Percentiles rank a stretch among this genome's conserved stretches.
Evolutionary conservation across 1,140 invertebrate genomes (phyloP).

Genomic region (Ladona fulva): DNA sequence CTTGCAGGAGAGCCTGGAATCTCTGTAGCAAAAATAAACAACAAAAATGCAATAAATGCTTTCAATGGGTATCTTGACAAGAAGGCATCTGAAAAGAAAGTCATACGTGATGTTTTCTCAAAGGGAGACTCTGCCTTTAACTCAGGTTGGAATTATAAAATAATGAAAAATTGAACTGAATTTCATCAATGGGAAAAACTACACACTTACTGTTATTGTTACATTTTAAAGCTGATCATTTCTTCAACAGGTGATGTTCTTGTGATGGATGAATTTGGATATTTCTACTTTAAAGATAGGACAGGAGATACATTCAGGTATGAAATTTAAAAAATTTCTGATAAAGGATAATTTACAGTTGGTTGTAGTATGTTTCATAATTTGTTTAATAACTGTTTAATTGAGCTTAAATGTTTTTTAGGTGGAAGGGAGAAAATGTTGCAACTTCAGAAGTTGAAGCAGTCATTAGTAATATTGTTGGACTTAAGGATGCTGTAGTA

Average conservation of each 20-base stretch:
- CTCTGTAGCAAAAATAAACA: slow-evolving; percentile 69
- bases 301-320: slow-evolving; percentile 90
- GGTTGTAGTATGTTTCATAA: slow-evolving; percentile 4
- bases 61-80: slow-evolving; percentile 82
- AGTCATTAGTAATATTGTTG: slow-evolving; percentile 71
- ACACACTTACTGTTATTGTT: too few species aligned
- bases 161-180: neutral
- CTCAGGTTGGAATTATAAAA: slow-evolving; percentile 47
- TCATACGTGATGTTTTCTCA: slow-evolving; percentile 72
- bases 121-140: slow-evolving; percentile 86
- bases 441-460: slow-evolving; percentile 94
- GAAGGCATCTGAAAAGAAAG: slow-evolving; percentile 85
- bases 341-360: slow-evolving; percentile 12
- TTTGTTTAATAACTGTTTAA: slow-evolving; percentile 11
- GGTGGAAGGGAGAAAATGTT: slow-evolving; percentile 93
- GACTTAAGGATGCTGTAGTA: slow-evolving; percentile 59
- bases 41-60: slow-evolving; percentile 52
- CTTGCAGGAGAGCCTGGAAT: slow-evolving; percentile 55
- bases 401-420: slow-evolving; percentile 36
- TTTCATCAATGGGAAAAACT: neutral
- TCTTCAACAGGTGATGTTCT: slow-evolving; percentile 70
- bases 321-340: slow-evolving; percentile 17
- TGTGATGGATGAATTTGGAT: slow-evolving; percentile 81
- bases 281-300: slow-evolving; percentile 91
- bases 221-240: slow-evolving; percentile 18